Percentiles rank a stretch among this genome's conserved stretches.
Conservation (phyloP, 1,140 invertebrate genomes). For the Bombus vancouverensis region DNA sequence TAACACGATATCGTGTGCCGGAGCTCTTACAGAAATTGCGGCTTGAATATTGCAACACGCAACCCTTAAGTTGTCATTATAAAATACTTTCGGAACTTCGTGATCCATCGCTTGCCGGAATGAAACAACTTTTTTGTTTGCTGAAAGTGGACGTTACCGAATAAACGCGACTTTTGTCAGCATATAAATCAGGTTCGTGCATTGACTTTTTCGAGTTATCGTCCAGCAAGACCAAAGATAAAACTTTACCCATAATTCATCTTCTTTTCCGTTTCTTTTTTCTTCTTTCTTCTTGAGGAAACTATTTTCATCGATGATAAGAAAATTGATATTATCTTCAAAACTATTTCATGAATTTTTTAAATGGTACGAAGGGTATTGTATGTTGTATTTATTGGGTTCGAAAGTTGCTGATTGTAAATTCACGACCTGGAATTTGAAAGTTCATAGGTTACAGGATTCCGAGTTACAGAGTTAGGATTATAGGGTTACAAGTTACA, state of each 20-base stretch:
- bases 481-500: background rate
- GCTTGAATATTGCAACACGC: constrained; percentile 44
- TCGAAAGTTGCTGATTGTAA: background rate
- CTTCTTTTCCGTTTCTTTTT: no score
- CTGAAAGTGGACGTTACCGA: background rate
- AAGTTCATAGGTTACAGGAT: background rate
- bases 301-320: background rate
- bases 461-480: background rate
- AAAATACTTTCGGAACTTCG: constrained; percentile 16
- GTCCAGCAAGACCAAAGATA: background rate
- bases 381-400: background rate
- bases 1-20: constrained; percentile 43
- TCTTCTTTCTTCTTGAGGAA: no score
- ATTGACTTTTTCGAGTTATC: background rate
- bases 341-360: background rate
- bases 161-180: background rate
- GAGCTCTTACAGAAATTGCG: constrained; percentile 44
- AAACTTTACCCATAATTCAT: background rate
- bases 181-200: background rate
- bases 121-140: background rate
- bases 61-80: constrained; percentile 24
- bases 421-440: background rate
- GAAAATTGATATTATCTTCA: background rate
- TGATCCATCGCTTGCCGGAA: background rate
- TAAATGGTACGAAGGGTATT: background rate